These are phyloP conservation scores for Smittia sp. DNA, from an alignment of 2,888 invertebrate genomes.

Conservation along the genomic window DNA sequence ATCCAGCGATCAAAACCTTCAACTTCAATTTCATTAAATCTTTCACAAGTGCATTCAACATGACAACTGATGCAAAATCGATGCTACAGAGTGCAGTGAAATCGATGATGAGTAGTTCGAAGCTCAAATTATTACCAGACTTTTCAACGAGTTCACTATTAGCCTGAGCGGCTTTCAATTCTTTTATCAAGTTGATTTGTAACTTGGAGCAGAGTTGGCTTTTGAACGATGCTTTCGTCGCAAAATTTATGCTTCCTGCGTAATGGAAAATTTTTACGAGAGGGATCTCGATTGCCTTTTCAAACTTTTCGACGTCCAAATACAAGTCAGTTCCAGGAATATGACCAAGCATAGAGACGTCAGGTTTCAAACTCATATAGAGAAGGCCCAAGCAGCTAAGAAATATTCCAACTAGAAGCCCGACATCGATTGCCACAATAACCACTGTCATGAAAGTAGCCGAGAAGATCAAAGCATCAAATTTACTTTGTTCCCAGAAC, in stretches of 20 bases:
- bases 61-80: slow-evolving; percentile 58
- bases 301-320: slow-evolving; percentile 60
- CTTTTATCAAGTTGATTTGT: slow-evolving; percentile 42
- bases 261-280: slow-evolving; percentile 64
- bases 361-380: slow-evolving; percentile 66
- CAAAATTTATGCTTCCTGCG: slow-evolving; percentile 63
- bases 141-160: not conserved
- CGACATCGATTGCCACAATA: slow-evolving; percentile 59
- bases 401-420: slow-evolving; percentile 71
- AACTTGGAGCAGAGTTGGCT: slow-evolving; percentile 42
- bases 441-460: slow-evolving; percentile 3
- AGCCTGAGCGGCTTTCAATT: too few relatives aligned
- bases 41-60: slow-evolving; percentile 53
- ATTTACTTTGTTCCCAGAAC: slow-evolving; percentile 72
- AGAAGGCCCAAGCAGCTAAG: slow-evolving; percentile 72
- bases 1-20: slow-evolving; percentile 55
- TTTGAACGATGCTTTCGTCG: slow-evolving; percentile 54
- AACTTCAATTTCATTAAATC: slow-evolving; percentile 56
- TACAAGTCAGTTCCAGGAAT: slow-evolving; percentile 74
- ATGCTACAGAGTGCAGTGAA: slow-evolving; percentile 60
- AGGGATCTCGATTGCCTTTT: slow-evolving; percentile 59
- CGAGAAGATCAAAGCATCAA: slow-evolving; percentile 46
- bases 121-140: slow-evolving; percentile 22
- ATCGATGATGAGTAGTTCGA: slow-evolving; percentile 56
- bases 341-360: slow-evolving; percentile 66